phyloP scores from a whole-genome alignment of 2,113 vertebrate species.

The Oncorhynchus tshawytscha region DNA sequence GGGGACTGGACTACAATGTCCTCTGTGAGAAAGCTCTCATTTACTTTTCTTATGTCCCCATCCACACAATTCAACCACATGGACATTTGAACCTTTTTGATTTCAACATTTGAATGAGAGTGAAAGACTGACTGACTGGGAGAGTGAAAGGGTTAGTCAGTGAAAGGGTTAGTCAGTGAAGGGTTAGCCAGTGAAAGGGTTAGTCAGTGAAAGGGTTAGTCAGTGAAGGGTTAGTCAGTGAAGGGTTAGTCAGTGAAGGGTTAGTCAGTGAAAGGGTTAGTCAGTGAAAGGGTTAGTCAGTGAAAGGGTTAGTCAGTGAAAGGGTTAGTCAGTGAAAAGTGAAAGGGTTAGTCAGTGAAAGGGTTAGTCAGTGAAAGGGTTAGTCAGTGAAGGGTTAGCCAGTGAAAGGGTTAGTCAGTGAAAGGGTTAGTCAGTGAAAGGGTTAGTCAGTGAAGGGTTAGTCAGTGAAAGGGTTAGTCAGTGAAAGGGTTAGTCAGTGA shows the following conservation, averaged over 20 bases:
- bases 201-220: too few species aligned
- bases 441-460: conserved; percentile 9
- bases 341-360: too few species aligned
- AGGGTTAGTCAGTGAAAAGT: conserved; percentile 23
- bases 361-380: too few species aligned
- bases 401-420: too few species aligned
- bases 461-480: conserved; percentile 15
- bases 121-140: conserved; percentile 34
- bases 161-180: too few species aligned
- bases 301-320: conserved; percentile 8
- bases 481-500: conserved; percentile 29
- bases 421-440: conserved; percentile 16
- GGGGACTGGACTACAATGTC: conserved; percentile 4
- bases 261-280: too few species aligned
- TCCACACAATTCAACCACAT: conserved; percentile 18
- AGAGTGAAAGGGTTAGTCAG: conserved; percentile 15
- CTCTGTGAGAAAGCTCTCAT: conserved; percentile 32
- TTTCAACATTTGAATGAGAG: conserved; percentile 12
- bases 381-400: too few species aligned
- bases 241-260: too few species aligned
- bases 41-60: conserved; percentile 1
- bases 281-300: too few species aligned
- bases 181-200: too few species aligned
- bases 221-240: too few species aligned
- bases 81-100: conserved; percentile 24